Percentiles rank a stretch among this genome's conserved stretches.
These are phyloP conservation scores for Limonius californicus DNA, from an alignment of 1,140 invertebrate species.

Conservation along the genomic window DNA sequence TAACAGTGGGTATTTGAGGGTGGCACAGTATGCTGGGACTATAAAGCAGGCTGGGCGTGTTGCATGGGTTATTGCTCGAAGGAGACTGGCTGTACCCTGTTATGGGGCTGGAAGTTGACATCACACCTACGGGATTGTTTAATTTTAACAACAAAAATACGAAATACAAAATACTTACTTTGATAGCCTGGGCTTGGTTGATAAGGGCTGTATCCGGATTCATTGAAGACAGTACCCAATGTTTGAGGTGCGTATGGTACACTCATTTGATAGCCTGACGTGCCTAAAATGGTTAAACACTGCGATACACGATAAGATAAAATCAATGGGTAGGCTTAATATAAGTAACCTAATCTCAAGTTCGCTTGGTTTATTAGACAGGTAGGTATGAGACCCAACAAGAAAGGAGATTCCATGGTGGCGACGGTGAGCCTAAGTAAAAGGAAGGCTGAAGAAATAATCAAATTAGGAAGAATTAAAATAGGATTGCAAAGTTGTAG, in stretches of 20 bases:
- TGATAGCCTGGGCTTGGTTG: constrained; percentile 68
- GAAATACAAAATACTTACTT: constrained; percentile 15
- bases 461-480: too few species aligned
- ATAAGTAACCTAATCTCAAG: too few species aligned
- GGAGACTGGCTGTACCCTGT: constrained; percentile 62
- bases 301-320: too few species aligned
- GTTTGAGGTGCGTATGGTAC: constrained; percentile 92
- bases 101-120: constrained; percentile 65
- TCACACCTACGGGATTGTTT: constrained; percentile 53
- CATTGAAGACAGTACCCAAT: constrained; percentile 79
- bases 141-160: constrained; percentile 23
- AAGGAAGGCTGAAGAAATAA: too few species aligned
- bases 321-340: background rate
- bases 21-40: constrained; percentile 86
- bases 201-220: constrained; percentile 86
- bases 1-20: constrained; percentile 78
- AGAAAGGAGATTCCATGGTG: too few species aligned
- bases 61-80: constrained; percentile 61
- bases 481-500: too few species aligned
- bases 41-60: constrained; percentile 74
- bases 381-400: too few species aligned
- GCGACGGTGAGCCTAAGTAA: too few species aligned
- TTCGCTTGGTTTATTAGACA: too few species aligned
- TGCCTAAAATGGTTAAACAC: too few species aligned
- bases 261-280: constrained; percentile 72